Evolutionary conservation across 2,797 vertebrate genomes (phyloP).

Genomic region (Micrastur ruficollis): DNA sequence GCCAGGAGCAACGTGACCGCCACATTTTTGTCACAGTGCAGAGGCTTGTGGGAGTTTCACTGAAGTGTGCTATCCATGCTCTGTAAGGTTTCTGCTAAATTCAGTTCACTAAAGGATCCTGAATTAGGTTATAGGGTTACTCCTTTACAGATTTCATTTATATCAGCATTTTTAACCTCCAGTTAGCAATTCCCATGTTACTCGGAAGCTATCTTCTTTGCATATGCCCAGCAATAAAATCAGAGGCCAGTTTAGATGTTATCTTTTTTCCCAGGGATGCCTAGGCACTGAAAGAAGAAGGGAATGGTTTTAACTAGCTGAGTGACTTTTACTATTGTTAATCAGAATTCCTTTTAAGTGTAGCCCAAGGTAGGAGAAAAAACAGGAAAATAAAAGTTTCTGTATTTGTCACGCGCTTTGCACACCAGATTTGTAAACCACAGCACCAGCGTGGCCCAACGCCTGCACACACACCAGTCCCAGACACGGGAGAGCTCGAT

Average conservation of each 20-base stretch:
- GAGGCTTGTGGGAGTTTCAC: not conserved
- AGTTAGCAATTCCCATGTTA: not conserved
- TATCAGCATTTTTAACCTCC: not conserved
- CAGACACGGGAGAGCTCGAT: not conserved
- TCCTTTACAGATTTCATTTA: not conserved
- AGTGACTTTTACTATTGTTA: not conserved
- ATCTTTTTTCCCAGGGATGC: not conserved
- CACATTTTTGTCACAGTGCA: not conserved
- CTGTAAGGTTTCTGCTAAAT: not conserved
- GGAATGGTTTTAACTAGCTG: not conserved
- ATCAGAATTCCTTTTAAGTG: not conserved
- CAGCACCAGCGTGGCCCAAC: not conserved
- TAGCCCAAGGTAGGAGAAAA: not conserved
- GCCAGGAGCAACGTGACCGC: not conserved
- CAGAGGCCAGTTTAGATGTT: not conserved
- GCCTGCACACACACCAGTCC: not conserved
- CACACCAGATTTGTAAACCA: not conserved
- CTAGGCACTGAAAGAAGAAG: not conserved
- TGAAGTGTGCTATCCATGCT: not conserved
- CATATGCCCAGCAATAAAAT: not conserved
- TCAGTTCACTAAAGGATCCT: not conserved
- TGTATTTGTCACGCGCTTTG: not conserved
- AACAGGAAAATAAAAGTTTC: not conserved
- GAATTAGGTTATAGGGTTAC: not conserved
- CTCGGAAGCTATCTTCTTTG: not conserved